Conservation (phyloP, 2,797 vertebrate species). For the Sebastes melanostomus region DNA sequence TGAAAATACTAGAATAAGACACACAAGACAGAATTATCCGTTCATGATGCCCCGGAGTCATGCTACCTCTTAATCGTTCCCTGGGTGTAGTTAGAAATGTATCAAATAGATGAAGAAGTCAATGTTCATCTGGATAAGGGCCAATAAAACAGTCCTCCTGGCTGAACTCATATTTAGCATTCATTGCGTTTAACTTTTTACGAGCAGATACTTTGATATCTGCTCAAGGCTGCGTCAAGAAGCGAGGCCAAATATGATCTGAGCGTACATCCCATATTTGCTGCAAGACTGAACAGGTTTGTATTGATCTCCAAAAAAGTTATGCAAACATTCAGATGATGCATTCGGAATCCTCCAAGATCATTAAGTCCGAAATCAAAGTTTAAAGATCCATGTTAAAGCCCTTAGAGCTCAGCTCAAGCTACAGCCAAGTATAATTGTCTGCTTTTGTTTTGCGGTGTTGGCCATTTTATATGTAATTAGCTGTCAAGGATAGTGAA, state of each 20-base stretch:
- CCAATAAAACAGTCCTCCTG: slow-evolving; percentile 39
- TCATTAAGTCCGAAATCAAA: slow-evolving; percentile 48
- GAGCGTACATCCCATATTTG: slow-evolving; percentile 21
- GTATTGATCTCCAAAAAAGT: slow-evolving; percentile 38
- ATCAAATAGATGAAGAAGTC: slow-evolving; percentile 58
- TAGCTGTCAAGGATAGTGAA: slow-evolving; percentile 78
- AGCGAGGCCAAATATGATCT: slow-evolving; percentile 40
- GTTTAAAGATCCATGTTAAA: slow-evolving; percentile 41
- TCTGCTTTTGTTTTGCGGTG: slow-evolving; percentile 74
- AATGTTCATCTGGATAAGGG: slow-evolving; percentile 48
- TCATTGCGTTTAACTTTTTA: slow-evolving; percentile 50
- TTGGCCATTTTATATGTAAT: slow-evolving; percentile 79
- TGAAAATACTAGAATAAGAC: slow-evolving; percentile 54
- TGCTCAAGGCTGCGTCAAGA: slow-evolving; percentile 53
- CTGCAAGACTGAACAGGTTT: slow-evolving; percentile 43
- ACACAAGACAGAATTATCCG: slow-evolving; percentile 29
- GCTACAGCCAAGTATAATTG: slow-evolving; percentile 62
- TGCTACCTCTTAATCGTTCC: slow-evolving; percentile 40
- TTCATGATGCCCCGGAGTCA: slow-evolving; percentile 33
- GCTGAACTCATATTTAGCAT: slow-evolving; percentile 48
- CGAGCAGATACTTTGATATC: slow-evolving; percentile 30
- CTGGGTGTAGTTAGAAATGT: slow-evolving; percentile 38
- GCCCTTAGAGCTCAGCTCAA: slow-evolving; percentile 40
- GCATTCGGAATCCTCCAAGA: slow-evolving; percentile 18
- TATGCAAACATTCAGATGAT: slow-evolving; percentile 43